These are phyloP conservation scores for Littorina saxatilis DNA, from an alignment of 1,140 invertebrate species.

Conservation along the genomic window DNA sequence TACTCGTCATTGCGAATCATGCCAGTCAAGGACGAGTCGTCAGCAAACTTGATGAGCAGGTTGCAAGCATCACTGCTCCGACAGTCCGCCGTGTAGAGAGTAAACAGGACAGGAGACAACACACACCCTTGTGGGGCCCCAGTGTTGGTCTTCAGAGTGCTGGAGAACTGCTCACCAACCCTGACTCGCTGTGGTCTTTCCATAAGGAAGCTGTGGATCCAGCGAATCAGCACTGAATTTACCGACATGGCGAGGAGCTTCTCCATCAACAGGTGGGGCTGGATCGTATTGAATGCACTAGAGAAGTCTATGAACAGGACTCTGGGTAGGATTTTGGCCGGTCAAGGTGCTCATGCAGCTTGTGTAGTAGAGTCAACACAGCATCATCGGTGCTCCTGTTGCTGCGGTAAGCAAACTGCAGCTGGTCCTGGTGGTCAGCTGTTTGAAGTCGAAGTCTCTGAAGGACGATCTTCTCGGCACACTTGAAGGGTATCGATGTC, in stretches of 20 bases:
- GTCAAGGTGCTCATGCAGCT: not conserved
- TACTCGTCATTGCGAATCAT: not conserved
- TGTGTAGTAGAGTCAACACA: conserved; percentile 7
- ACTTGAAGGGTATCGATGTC: not conserved
- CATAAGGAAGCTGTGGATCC: not conserved
- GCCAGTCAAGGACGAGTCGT: not conserved
- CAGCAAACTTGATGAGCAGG: not conserved
- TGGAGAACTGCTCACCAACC: not conserved
- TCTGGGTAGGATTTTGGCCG: not conserved
- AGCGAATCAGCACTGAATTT: not conserved
- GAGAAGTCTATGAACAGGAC: conserved; percentile 17
- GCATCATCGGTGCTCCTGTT: not conserved
- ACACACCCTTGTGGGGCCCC: conserved; percentile 20
- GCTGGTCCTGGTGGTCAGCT: not conserved
- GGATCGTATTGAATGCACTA: conserved; percentile 31
- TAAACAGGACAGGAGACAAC: conserved; percentile 15
- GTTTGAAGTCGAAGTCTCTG: not conserved
- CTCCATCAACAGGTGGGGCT: conserved; percentile 1
- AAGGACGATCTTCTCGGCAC: not conserved
- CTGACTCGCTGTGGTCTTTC: not conserved
- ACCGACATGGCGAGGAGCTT: not conserved
- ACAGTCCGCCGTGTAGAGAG: not conserved
- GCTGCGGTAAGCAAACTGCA: conserved; percentile 9
- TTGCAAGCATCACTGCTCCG: not conserved
- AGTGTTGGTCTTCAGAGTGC: not conserved